Evolutionary conservation across 2,113 vertebrate genomes (phyloP).

Genomic region (Microtus richardsoni): DNA sequence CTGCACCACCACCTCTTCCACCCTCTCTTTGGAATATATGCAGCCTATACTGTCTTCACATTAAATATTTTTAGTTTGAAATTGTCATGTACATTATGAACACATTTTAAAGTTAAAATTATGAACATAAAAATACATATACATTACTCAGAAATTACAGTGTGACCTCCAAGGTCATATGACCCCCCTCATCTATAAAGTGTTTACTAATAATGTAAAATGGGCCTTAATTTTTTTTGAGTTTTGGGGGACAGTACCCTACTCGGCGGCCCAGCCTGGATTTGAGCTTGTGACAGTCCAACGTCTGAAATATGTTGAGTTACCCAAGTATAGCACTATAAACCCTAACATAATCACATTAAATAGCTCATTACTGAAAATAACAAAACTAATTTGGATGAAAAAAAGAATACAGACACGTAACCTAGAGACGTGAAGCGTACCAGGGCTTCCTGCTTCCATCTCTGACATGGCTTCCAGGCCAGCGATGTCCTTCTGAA

Average conservation of each 20-base stretch:
- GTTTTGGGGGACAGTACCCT: neutral
- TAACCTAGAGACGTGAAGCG: constrained; percentile 47
- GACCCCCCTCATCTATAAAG: neutral
- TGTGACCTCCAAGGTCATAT: neutral
- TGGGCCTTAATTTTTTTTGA: neutral
- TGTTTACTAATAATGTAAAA: constrained; percentile 45
- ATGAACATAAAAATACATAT: constrained; percentile 14
- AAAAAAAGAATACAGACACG: constrained; percentile 7
- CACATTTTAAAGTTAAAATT: constrained; percentile 39
- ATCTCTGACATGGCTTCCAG: constrained; percentile 80
- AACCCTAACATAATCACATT: constrained; percentile 41
- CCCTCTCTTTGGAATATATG: neutral
- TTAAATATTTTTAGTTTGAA: constrained; percentile 6
- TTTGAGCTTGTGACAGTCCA: neutral
- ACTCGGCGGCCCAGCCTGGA: neutral
- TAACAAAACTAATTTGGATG: constrained; percentile 42
- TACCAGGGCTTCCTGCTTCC: constrained; percentile 85
- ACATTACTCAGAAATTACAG: constrained; percentile 32
- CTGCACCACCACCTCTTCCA: neutral
- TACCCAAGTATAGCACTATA: neutral
- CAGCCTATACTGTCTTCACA: constrained; percentile 1
- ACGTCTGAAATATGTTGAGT: neutral
- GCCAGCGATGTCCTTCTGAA: constrained; percentile 82
- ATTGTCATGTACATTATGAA: constrained; percentile 21
- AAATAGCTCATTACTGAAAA: constrained; percentile 56